Percentiles rank a stretch among this genome's conserved stretches.
Evolutionary conservation across 2,113 vertebrate genomes (phyloP).

Genomic region (Megalops atlanticus): DNA sequence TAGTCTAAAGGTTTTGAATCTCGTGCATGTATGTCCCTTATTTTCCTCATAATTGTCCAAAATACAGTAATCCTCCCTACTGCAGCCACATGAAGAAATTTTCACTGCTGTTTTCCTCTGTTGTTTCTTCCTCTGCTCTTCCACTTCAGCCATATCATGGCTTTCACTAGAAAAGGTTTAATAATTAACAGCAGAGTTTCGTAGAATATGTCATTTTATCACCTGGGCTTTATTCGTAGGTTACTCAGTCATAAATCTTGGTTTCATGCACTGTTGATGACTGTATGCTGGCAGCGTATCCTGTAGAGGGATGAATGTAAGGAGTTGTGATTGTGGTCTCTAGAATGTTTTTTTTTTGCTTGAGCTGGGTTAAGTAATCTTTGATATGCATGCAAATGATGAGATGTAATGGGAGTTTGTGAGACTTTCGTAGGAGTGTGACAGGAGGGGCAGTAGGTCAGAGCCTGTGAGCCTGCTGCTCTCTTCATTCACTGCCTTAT

Average conservation of each 20-base stretch:
- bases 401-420: not conserved
- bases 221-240: no score
- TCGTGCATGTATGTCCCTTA: not conserved
- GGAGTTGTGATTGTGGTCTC: not conserved
- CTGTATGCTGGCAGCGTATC: no score
- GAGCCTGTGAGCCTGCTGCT: not conserved
- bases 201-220: no score
- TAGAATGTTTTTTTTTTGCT: not conserved
- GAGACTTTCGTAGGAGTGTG: not conserved
- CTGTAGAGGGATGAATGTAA: no score
- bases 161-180: not conserved
- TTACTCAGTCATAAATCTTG: no score
- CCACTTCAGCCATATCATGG: not conserved
- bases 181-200: not conserved
- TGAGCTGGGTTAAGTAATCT: not conserved
- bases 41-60: not conserved
- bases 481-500: not conserved
- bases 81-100: no score
- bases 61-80: no score
- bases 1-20: no score
- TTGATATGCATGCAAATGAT: not conserved
- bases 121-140: no score
- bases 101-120: no score
- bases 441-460: not conserved
- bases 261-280: no score